Evolutionary conservation across 2,888 invertebrate genomes (phyloP), one percentile per base, ranked within the genome.

Genomic region (Nemapogon koenigi): DNA sequence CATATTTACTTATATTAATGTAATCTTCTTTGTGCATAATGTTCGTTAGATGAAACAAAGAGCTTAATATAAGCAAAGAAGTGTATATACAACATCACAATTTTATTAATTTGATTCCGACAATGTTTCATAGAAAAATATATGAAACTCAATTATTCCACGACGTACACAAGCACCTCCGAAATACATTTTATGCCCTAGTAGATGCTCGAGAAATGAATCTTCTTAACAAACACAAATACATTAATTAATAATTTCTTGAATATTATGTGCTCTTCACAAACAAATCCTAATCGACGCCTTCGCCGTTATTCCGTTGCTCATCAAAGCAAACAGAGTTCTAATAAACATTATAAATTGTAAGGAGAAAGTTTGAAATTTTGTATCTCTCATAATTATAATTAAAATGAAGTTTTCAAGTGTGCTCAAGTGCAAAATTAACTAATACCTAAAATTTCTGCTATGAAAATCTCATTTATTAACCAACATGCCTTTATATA

Each of bases 361-460:
- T 31, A 32, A 41, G 38, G 35, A 39, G 41, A 42, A 46, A 44
- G 46, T 46, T 45, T 30, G 41, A 37, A 37, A 42, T 43, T 49
- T 40, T 39, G 37, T 41, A 42, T 46, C 45, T 42, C 38, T 40
- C 42, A 44, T 52, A 53, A 57, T 55, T 58, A 54, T 45, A 48
- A 42, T 42, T 43, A 48, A 60, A 61, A 59, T 61, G 53, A 54
- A 59, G 57, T 61, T 63, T 56, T 58, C 53, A 58, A 58, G 57
- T 55, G 53, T 50, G 50, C 52, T 57, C 58, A 60, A 55, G 60
- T 61, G 60, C 50, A 57, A 63, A 65, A 62, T 57, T 50, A 61
- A 59, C 53, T 55, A 54, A 50, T 33, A 33, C 19, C 19, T 15
- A 31, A n/a, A n/a, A 31, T 33, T 33, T 33, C 14, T 32, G 19